Evolutionary conservation across 2,797 vertebrate species (phyloP).

Genomic region (Gymnothorax reevesii): DNA sequence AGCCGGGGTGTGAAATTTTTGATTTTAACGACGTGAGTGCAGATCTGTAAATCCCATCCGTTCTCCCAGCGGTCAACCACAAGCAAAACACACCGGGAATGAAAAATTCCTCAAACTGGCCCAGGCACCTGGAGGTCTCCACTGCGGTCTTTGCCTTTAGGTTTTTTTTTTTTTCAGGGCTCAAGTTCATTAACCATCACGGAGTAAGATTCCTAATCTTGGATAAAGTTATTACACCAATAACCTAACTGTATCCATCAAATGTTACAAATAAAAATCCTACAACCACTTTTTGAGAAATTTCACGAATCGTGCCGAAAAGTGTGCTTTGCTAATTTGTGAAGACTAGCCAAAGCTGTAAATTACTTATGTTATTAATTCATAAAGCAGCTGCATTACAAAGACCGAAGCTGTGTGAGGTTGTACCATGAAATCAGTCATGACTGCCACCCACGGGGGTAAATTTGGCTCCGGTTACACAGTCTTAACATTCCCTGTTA

Average conservation of each 20-base stretch:
- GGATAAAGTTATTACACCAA: neutral
- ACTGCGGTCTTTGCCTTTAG: neutral
- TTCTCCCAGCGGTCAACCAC: neutral
- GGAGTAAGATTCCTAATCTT: neutral
- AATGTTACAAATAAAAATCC: neutral
- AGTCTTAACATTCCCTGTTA: neutral
- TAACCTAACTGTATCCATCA: neutral
- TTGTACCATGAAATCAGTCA: conserved; percentile 2
- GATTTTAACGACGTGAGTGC: neutral
- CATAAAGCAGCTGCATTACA: neutral
- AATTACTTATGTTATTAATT: neutral
- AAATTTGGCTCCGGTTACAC: neutral
- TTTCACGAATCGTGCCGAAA: neutral
- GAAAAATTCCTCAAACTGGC: neutral
- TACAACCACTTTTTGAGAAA: neutral
- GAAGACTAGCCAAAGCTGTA: neutral
- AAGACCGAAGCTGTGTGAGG: neutral
- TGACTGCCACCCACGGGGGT: conserved; percentile 3
- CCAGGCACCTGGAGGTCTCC: neutral
- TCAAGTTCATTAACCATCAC: neutral
- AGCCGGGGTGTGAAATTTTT: neutral
- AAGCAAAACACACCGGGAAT: neutral
- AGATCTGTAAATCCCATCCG: neutral
- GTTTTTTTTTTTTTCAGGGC: neutral
- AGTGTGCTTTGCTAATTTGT: neutral